Evolutionary conservation across 2,113 vertebrate species (phyloP).

Genomic region (Antechinus stuartii): DNA sequence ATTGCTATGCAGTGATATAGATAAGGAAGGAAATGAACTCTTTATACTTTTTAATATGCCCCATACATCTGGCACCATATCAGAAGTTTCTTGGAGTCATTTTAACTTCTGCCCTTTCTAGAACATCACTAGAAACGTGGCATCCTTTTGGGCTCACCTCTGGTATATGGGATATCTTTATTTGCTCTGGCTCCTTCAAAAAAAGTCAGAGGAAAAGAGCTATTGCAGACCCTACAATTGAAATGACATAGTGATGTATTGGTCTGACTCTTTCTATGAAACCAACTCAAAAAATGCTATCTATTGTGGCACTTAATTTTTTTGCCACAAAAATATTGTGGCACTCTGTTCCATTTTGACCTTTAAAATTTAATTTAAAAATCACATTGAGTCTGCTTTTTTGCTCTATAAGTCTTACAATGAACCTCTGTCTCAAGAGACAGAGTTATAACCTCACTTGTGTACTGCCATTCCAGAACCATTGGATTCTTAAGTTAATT

Average conservation of each 20-base stretch:
- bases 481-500: background rate
- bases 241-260: background rate
- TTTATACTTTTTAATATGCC: conserved; percentile 20
- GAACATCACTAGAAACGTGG: background rate
- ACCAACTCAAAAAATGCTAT: background rate
- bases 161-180: background rate
- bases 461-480: background rate
- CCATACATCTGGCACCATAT: conserved; percentile 13
- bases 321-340: too few species aligned
- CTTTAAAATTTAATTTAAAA: conserved; percentile 53
- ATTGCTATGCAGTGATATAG: conserved; percentile 54
- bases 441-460: conserved; percentile 10
- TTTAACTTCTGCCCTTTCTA: background rate
- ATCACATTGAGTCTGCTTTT: background rate
- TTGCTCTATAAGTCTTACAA: background rate
- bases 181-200: background rate
- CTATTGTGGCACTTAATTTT: background rate
- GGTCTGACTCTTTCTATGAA: background rate
- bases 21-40: background rate
- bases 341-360: conserved; percentile 36
- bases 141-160: background rate
- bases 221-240: background rate
- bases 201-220: background rate
- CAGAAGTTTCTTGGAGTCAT: conserved; percentile 15
- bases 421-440: conserved; percentile 9